Evolutionary conservation across 2,888 invertebrate species (phyloP), one percentile per base, ranked within the genome.

Genomic region (Zaprionus lineosus): DNA sequence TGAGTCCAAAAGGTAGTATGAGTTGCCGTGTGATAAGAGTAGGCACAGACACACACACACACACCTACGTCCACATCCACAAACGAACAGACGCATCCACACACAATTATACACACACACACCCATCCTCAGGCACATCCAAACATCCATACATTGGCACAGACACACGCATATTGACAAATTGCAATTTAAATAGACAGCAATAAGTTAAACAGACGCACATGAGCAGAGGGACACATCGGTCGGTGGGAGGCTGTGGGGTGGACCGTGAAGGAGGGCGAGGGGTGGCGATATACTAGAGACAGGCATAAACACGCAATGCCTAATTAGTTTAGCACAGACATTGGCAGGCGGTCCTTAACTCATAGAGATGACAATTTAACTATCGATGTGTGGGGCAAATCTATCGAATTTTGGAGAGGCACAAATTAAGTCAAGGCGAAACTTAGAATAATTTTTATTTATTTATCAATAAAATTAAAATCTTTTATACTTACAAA

Each of bases 171-270:
- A 43, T 77, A 81, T 81, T 81, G 79, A 86, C 86, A 81, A 81
- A 86, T 86, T 81, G 83, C 81, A 82, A 86, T 81, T 86, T 81
- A 81, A 81, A 81, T 86, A 84, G 83, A 81, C 86, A 82, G 83
- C 85, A 81, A 86, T 84, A 81, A 81, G 79, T 86, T 81, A 81
- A 84, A 70, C 64, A 77, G 72, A 77, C 85, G 66, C 85, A 81
- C 59, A 72, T 60, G 73, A 43, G 46, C 63, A 53, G 14, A 9
- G 59, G 18, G 37, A n/a, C 37, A 31, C 6, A 8, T 9, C 9
- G 4, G n/a, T n/a, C n/a, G n/a, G n/a, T n/a, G 18, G 9, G 6
- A 2, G 14, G 14, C 1, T 15, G 6, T 37, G 31, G 8, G 39
- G 7, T 24, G 18, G 31, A 9, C n/a, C 1, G 12, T 7, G 14